A percentile compares a stretch with the other conserved stretches of the same genome.
Evolutionary conservation across 1,140 invertebrate species (phyloP).

Genomic region (Marisa cornuarietis): DNA sequence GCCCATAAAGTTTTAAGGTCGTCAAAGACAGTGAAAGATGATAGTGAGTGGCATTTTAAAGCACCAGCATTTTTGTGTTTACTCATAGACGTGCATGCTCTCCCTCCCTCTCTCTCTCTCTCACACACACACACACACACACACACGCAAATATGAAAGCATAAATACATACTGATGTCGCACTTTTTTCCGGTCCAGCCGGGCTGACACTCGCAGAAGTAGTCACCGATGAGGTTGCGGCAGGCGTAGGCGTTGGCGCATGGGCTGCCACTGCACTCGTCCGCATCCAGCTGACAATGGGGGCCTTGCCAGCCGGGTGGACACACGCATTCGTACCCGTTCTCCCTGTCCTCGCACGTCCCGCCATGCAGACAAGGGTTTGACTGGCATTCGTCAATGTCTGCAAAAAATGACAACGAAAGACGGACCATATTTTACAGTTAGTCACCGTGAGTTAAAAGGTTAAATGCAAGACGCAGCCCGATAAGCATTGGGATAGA

Average conservation of each 20-base stretch:
- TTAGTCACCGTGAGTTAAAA: too few species aligned
- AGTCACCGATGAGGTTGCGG: conserved; percentile 54
- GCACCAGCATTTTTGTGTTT: too few species aligned
- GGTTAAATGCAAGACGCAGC: too few species aligned
- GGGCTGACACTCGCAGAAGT: conserved; percentile 57
- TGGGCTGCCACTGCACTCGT: conserved; percentile 60
- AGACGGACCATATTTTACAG: neutral
- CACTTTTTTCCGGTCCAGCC: conserved; percentile 63
- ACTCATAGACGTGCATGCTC: neutral
- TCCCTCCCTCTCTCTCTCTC: neutral
- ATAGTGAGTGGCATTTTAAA: too few species aligned
- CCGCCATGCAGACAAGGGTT: conserved; percentile 89
- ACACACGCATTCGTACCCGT: conserved; percentile 76
- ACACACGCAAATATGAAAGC: neutral
- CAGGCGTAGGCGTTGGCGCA: conserved; percentile 60
- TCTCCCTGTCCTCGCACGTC: conserved; percentile 83
- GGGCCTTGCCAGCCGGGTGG: conserved; percentile 73
- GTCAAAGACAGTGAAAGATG: too few species aligned
- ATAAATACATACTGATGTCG: conserved; percentile 55
- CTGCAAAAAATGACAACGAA: conserved; percentile 21
- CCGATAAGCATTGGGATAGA: too few species aligned
- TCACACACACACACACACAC: conserved; percentile 12
- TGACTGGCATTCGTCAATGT: conserved; percentile 77
- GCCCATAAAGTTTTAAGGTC: too few species aligned
- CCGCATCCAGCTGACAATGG: conserved; percentile 59